These are phyloP conservation scores for Mormyrus proboscirostris DNA, from an alignment of 2,797 vertebrate genomes.

Conservation along the genomic window DNA sequence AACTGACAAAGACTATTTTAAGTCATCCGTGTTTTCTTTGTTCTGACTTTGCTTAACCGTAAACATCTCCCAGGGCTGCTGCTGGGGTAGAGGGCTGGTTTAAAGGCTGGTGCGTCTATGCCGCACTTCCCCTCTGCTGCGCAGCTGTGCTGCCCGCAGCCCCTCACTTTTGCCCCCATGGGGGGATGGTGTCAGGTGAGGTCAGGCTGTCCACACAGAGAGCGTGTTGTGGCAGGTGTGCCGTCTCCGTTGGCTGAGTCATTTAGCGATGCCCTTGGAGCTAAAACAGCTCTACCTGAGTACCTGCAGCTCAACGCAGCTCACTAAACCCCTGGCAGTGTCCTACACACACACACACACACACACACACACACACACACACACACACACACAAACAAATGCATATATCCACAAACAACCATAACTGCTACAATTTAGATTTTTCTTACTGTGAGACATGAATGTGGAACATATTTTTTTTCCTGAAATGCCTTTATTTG, in stretches of 20 bases:
- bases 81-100: not conserved
- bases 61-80: not conserved
- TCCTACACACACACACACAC: not conserved
- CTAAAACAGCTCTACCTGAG: not conserved
- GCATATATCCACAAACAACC: not conserved
- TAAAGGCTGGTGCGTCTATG: not conserved
- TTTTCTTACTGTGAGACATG: not conserved
- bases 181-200: not conserved
- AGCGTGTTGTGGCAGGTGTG: slow-evolving; percentile 6
- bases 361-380: not conserved
- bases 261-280: not conserved
- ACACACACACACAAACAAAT: not conserved
- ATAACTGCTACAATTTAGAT: not conserved
- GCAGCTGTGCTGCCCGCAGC: not conserved
- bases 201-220: not conserved
- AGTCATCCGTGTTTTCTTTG: not conserved
- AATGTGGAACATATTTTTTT: not conserved
- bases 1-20: slow-evolving; percentile 8
- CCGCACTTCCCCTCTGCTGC: not conserved
- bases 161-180: not conserved
- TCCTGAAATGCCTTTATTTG: not conserved
- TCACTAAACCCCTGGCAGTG: not conserved
- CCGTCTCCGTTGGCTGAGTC: not conserved
- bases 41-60: not conserved
- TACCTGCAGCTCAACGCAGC: not conserved